Percentiles rank a stretch among this genome's conserved stretches.
phyloP scores from a whole-genome alignment of 2,888 invertebrate genomes.

The Lycocerus yunnanus region DNA sequence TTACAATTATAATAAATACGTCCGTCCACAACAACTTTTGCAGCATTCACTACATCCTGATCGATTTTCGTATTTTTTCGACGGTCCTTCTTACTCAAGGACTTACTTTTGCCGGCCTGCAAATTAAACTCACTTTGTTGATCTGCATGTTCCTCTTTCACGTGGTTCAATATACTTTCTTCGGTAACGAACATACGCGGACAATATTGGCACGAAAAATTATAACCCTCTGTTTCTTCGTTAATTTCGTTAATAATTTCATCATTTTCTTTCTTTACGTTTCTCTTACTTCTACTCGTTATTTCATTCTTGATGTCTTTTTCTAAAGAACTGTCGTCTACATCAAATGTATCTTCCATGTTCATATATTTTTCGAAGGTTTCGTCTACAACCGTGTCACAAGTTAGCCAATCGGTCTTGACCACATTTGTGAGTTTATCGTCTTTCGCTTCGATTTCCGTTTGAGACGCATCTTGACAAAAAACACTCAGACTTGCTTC shows the following conservation, averaged over 20 bases:
- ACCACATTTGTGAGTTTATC: background rate
- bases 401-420: background rate
- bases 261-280: background rate
- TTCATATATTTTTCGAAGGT: background rate
- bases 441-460: background rate
- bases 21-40: slow-evolving; percentile 57
- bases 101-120: slow-evolving; percentile 1
- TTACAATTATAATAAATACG: slow-evolving; percentile 62
- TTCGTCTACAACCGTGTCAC: background rate
- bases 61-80: slow-evolving; percentile 48
- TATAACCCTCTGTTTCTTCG: slow-evolving; percentile 23
- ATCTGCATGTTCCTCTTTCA: slow-evolving; percentile 42
- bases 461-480: slow-evolving; percentile 36
- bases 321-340: background rate
- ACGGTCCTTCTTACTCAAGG: slow-evolving; percentile 32
- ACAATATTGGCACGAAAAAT: slow-evolving; percentile 45
- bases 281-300: background rate
- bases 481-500: slow-evolving; percentile 45
- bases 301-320: background rate
- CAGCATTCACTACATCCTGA: slow-evolving; percentile 54
- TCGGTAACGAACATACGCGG: slow-evolving; percentile 42
- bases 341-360: background rate
- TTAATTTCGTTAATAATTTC: background rate
- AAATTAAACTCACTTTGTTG: slow-evolving; percentile 16
- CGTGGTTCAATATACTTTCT: slow-evolving; percentile 43